Evolutionary conservation across 2,888 invertebrate species (phyloP).

Genomic region (Chirona hameri): DNA sequence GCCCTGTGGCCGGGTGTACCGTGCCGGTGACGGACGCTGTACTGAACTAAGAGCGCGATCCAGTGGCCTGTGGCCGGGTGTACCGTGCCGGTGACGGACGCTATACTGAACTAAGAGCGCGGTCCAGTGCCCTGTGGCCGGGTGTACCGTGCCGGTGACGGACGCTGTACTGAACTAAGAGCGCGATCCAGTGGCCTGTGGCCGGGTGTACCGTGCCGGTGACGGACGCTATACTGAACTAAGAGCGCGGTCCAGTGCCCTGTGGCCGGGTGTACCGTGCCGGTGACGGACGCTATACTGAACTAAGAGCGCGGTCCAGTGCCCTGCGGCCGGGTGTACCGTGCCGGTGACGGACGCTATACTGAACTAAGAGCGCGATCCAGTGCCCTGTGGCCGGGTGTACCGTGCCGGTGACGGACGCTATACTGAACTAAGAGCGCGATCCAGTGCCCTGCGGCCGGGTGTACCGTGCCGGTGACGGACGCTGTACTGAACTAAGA

Average conservation of each 20-base stretch:
- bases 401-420: not conserved
- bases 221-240: not conserved
- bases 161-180: not conserved
- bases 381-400: not conserved
- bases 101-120: too few relatives aligned
- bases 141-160: not conserved
- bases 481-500: not conserved
- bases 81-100: not conserved
- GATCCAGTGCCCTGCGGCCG: too few relatives aligned
- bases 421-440: too few relatives aligned
- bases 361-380: too few relatives aligned
- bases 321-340: not conserved
- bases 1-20: not conserved
- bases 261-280: not conserved
- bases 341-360: not conserved
- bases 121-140: too few relatives aligned
- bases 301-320: too few relatives aligned
- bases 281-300: not conserved
- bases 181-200: too few relatives aligned
- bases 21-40: not conserved
- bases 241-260: too few relatives aligned
- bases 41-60: too few relatives aligned
- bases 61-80: not conserved
- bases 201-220: not conserved
- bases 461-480: not conserved